Evolutionary conservation across 2,797 vertebrate genomes (phyloP).

Genomic region (Morus bassanus): DNA sequence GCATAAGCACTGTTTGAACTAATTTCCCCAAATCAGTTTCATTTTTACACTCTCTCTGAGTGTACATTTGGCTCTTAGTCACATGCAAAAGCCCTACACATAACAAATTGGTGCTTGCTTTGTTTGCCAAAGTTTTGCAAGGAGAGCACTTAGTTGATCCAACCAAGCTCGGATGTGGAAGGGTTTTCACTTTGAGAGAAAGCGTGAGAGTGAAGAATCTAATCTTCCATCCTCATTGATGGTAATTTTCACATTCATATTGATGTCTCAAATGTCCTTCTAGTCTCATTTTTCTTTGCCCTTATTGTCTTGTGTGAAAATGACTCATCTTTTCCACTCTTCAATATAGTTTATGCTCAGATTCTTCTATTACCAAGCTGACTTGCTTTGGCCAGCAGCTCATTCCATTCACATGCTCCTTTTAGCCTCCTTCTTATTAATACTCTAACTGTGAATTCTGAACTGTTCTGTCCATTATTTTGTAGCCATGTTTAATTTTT

Average conservation of each 20-base stretch:
- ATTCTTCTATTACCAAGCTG: neutral
- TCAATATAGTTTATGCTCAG: neutral
- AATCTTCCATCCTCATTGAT: neutral
- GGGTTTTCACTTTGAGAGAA: neutral
- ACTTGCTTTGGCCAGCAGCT: neutral
- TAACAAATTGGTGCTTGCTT: neutral
- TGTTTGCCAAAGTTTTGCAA: neutral
- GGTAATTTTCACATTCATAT: neutral
- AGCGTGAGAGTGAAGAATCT: neutral
- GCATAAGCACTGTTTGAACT: rapidly evolving
- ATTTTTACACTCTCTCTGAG: neutral
- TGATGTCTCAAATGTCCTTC: neutral
- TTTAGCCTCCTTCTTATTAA: neutral
- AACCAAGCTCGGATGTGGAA: neutral
- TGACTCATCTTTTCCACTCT: neutral
- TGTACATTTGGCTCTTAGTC: neutral
- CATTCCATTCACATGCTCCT: neutral
- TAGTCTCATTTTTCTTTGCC: neutral
- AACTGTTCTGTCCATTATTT: neutral
- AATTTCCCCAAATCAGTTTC: neutral
- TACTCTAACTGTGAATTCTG: neutral
- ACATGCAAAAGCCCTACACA: neutral
- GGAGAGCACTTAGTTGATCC: neutral
- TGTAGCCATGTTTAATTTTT: neutral
- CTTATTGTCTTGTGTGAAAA: neutral